Evolutionary conservation across 2,888 invertebrate species (phyloP), one percentile per base, ranked within the genome.

Genomic region (Pediacus dermestoides): DNA sequence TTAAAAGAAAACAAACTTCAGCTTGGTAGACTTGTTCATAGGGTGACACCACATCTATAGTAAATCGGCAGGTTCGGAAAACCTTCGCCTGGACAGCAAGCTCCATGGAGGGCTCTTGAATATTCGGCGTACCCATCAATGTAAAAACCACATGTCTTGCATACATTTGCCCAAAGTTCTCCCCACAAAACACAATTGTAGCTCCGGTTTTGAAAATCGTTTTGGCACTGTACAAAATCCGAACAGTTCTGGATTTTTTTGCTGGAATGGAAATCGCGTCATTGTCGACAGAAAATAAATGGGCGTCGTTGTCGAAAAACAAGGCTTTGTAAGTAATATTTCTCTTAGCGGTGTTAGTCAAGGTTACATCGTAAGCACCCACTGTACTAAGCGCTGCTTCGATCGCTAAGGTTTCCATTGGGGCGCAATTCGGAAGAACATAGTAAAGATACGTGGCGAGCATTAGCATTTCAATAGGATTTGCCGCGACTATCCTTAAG

Each of bases 381-480:
- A 64, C 70, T 48, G 67, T 62, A 18, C 75, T 63, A 10, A 78
- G 60, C 7, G 73, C 70, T 8, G 75, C 73, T 37, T 66, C 64
- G 34, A 78, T 73, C 18, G 60, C 48, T 6, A 77, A 58, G 0
- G 55, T 59, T 41, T 73, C 71, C 56, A 63, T 71, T 1, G 73
- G 70, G 31, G 63, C 68, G 37, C 71, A 75, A 60, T 72, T 72
- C 2, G 79, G 79, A 18, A 81, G 58, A 3, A 70, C 67, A 3
- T 74, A 69, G 52, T 75, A 80, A 12, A 82, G 64, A 39, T 68
- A 68, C 2, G 50, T 63, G 1, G 76, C 70, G 28, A 80, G 60
- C 66, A 81, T 75, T 9, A 80, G 40, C 48, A 77, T 74, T 23
- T 81, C 60, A 12, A 77, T 58, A 43, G 68, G 68, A 60, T 76